phyloP scores from a whole-genome alignment of 2,797 vertebrate species.

The Steatocranus sp. region DNA sequence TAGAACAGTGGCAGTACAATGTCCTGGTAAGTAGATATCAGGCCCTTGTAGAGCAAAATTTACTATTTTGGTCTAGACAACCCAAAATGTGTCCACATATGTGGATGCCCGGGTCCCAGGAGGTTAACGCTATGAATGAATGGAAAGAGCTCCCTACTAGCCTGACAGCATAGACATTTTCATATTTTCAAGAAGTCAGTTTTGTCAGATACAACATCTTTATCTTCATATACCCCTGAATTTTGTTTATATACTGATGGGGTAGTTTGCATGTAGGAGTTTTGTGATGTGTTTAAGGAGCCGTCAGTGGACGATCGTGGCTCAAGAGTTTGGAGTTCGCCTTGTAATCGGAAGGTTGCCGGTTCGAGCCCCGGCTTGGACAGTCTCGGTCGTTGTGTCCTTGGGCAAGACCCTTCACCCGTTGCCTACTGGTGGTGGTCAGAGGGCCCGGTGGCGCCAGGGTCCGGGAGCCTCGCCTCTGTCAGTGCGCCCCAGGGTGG shows the following conservation, averaged over 20 bases:
- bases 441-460: neutral
- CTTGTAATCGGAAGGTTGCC: neutral
- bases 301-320: neutral
- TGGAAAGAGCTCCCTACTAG: neutral
- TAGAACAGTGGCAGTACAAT: neutral
- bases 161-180: neutral
- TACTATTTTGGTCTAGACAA: neutral
- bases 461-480: neutral
- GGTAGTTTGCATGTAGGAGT: neutral
- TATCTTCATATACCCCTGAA: neutral
- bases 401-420: accelerated
- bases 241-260: neutral
- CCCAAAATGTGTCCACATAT: neutral
- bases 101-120: neutral
- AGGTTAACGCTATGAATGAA: neutral
- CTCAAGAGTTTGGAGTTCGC: too few species aligned
- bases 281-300: neutral
- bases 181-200: neutral
- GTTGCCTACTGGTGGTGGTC: neutral
- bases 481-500: accelerated
- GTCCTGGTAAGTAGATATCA: neutral
- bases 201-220: neutral
- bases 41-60: neutral
- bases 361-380: accelerated
- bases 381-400: neutral